Percentiles rank a stretch among this genome's conserved stretches.
These are phyloP conservation scores for Patella depressa DNA, from an alignment of 2,888 invertebrate species.

Conservation along the genomic window DNA sequence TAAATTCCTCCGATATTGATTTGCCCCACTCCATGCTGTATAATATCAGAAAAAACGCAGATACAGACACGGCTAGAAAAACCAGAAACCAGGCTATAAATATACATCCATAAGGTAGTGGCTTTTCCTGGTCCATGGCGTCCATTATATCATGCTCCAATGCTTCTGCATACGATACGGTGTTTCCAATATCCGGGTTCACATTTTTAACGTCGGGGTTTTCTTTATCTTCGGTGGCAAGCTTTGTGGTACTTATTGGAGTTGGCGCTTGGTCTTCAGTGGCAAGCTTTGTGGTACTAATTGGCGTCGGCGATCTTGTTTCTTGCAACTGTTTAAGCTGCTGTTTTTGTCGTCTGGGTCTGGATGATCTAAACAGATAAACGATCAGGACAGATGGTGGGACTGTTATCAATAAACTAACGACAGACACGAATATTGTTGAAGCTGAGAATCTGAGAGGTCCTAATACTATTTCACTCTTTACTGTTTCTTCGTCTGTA, in stretches of 20 bases:
- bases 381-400: conserved; percentile 63
- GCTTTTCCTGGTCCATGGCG: conserved; percentile 20
- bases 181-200: neutral
- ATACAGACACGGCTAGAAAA: conserved; percentile 53
- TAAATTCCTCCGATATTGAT: conserved; percentile 71
- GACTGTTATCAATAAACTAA: conserved; percentile 61
- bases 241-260: neutral
- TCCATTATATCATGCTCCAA: neutral
- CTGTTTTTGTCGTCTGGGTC: conserved; percentile 15
- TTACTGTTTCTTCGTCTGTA: conserved; percentile 31
- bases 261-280: neutral
- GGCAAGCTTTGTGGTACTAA: neutral
- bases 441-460: conserved; percentile 48
- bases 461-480: conserved; percentile 41
- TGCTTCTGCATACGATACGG: neutral
- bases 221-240: neutral
- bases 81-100: conserved; percentile 67
- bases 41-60: conserved; percentile 70
- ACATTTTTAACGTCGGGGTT: neutral
- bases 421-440: conserved; percentile 42
- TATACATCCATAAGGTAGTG: conserved; percentile 31
- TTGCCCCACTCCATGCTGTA: conserved; percentile 72
- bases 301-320: neutral
- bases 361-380: conserved; percentile 50
- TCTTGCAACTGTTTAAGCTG: neutral